These are phyloP conservation scores for Frankliniella fusca DNA, from an alignment of 2,888 invertebrate genomes.

Conservation along the genomic window DNA sequence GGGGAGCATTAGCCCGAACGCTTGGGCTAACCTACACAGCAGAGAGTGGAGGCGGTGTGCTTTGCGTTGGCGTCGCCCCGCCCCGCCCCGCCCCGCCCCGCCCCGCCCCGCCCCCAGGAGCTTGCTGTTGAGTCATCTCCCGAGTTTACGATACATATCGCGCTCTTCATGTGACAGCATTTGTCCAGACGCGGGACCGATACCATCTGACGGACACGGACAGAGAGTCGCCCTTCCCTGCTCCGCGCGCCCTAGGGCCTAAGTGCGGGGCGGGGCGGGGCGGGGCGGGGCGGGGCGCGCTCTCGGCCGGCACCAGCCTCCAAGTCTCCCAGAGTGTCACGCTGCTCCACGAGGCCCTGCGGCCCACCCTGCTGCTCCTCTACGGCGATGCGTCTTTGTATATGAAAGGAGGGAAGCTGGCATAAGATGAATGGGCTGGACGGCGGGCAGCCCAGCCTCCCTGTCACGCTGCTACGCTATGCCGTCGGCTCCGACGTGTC, in stretches of 20 bases:
- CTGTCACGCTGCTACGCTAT: too few relatives aligned
- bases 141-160: neutral
- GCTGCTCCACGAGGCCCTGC: too few relatives aligned
- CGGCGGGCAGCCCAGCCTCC: neutral
- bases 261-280: too few relatives aligned
- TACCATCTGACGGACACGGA: neutral
- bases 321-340: neutral
- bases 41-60: too few relatives aligned
- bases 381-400: neutral
- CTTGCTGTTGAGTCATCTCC: slow-evolving; percentile 16
- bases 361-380: too few relatives aligned
- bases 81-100: too few relatives aligned
- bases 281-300: too few relatives aligned
- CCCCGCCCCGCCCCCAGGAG: neutral
- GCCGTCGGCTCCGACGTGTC: neutral
- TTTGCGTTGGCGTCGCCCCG: too few relatives aligned
- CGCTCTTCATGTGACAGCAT: slow-evolving; percentile 9
- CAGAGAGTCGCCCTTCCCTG: too few relatives aligned
- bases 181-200: neutral
- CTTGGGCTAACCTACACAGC: too few relatives aligned
- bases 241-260: too few relatives aligned
- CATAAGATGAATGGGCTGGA: neutral
- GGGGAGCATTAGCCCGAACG: too few relatives aligned
- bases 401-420: neutral
- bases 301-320: neutral